Evolutionary conservation across 1,140 invertebrate genomes (phyloP).

Genomic region (Amphibalanus amphitrite): DNA sequence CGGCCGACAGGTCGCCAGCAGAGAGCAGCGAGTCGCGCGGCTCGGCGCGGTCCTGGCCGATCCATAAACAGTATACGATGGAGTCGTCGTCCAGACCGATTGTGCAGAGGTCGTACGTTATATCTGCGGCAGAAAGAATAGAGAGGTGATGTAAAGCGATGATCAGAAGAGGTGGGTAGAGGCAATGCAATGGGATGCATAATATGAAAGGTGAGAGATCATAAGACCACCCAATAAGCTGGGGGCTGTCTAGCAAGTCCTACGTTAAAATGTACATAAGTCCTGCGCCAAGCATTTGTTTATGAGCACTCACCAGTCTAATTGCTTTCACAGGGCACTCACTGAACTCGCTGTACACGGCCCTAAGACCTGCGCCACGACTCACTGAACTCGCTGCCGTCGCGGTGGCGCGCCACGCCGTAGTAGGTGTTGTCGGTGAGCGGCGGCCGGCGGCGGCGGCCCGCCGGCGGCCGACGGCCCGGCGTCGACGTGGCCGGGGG

Average conservation of each 20-base stretch:
- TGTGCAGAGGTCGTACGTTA: background rate
- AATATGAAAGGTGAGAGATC: no score
- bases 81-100: slow-evolving; percentile 26
- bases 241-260: no score
- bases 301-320: no score
- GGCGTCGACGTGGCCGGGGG: background rate
- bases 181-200: no score
- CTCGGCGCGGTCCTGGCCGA: slow-evolving; percentile 31
- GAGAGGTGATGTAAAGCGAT: no score
- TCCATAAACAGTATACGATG: slow-evolving; percentile 33
- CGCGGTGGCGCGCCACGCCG: slow-evolving; percentile 21
- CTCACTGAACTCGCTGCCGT: slow-evolving; percentile 21
- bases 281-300: no score
- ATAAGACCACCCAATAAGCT: no score
- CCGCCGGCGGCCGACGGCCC: background rate
- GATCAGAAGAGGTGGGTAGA: no score
- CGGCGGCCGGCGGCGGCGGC: background rate
- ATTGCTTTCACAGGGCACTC: no score
- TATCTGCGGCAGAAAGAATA: background rate
- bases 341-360: no score
- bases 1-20: slow-evolving; percentile 32
- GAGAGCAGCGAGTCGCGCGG: slow-evolving; percentile 23
- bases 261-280: no score
- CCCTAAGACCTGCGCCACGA: no score
- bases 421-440: slow-evolving; percentile 13